Evolutionary conservation across 2,797 vertebrate genomes (phyloP).

Genomic region (Peromyscus eremicus): DNA sequence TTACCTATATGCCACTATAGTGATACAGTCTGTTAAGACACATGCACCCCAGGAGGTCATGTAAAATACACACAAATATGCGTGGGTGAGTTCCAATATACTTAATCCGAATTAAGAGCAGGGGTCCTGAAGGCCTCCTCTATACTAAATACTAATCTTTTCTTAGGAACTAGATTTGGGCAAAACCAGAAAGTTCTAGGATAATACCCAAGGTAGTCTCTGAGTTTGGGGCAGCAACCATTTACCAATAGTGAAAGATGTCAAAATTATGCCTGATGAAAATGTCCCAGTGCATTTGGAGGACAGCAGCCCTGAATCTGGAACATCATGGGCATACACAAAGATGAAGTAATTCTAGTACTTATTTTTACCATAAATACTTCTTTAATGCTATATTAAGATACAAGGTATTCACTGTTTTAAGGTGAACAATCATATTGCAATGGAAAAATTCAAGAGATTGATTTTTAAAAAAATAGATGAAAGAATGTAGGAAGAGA

Average conservation of each 20-base stretch:
- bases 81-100: not conserved
- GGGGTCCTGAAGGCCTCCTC: not conserved
- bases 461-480: not conserved
- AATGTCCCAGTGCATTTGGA: not conserved
- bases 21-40: not conserved
- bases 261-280: not conserved
- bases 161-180: not conserved
- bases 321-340: not conserved
- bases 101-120: not conserved
- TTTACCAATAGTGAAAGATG: slow-evolving; percentile 22
- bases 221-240: not conserved
- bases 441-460: slow-evolving; percentile 45
- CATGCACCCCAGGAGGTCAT: not conserved
- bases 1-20: not conserved
- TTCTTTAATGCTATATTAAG: slow-evolving; percentile 50
- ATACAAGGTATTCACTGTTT: not conserved
- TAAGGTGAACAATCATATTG: slow-evolving; percentile 46
- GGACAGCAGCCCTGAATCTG: not conserved
- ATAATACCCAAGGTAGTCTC: not conserved
- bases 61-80: not conserved
- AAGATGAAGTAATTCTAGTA: slow-evolving; percentile 48
- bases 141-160: slow-evolving; percentile 4
- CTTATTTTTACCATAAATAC: slow-evolving; percentile 51
- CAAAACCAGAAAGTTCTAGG: slow-evolving; percentile 10
- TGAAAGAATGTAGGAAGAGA: not conserved